Conservation (phyloP, 2,113 vertebrate genomes). For the Corapipo altera region DNA sequence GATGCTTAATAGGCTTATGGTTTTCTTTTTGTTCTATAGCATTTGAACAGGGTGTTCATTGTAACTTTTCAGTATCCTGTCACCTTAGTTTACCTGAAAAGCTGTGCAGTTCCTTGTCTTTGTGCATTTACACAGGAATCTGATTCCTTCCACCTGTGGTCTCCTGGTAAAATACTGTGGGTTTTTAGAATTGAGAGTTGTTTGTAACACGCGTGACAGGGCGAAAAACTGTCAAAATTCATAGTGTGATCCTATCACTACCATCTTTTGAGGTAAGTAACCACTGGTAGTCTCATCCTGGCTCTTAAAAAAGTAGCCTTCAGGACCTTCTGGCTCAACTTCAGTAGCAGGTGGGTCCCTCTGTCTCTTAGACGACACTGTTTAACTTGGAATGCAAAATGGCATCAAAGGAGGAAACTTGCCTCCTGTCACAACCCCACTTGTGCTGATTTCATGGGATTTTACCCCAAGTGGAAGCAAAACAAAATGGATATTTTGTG, state of each 20-base stretch:
- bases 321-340: neutral
- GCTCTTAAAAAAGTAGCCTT: neutral
- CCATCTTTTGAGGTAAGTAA: neutral
- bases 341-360: neutral
- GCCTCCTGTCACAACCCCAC: neutral
- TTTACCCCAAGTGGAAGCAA: neutral
- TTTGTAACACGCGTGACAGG: accelerated
- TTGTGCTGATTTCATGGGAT: neutral
- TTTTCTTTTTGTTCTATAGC: neutral
- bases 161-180: neutral
- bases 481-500: neutral
- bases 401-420: neutral
- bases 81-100: neutral
- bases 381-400: neutral
- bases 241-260: accelerated
- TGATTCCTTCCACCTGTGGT: neutral
- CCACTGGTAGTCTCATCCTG: neutral
- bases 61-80: neutral
- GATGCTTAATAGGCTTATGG: neutral
- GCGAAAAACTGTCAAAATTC: neutral
- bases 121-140: neutral
- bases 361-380: neutral
- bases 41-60: neutral
- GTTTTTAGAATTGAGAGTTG: neutral
- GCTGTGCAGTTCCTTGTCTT: neutral